Evolutionary conservation across 2,888 invertebrate genomes (phyloP), one percentile per base, ranked within the genome.

Genomic region (Chironomus tentans): DNA sequence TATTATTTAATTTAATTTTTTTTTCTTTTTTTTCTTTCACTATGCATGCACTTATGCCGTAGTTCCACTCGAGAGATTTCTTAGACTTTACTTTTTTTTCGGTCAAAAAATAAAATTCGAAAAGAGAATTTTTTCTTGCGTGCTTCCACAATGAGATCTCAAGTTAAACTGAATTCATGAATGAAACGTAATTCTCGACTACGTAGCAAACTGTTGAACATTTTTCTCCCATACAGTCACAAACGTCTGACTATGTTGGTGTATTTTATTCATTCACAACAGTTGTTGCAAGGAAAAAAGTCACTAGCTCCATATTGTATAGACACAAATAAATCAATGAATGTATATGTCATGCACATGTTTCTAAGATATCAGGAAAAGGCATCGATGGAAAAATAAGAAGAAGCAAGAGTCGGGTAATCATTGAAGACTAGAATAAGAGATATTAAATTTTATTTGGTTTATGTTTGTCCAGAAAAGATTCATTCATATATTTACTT

Each of bases 91-190:
- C 18, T 56, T 38, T 38, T 38, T 38, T 38, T 38, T n/a, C n/a
- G n/a, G n/a, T n/a, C n/a, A n/a, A n/a, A n/a, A n/a, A n/a, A n/a
- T n/a, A n/a, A n/a, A n/a, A n/a, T n/a, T n/a, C n/a, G n/a, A n/a
- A n/a, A n/a, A 24, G 65, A 65, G 24, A 65, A 24, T 56, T 56
- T 50, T 56, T 56, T 56, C 56, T 15, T 18, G 48, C 71, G 71
- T 71, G 56, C 15, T 50, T 15, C 15, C 28, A 56, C 71, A 61
- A 56, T 71, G 71, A 71, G 61, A 71, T 61, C 71, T 47, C 24
- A 56, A 24, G 24, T 21, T 50, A 71, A 71, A 71, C 70, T 71
- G 24, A 71, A 71, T 13, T 56, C 56, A 47, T 71, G 71, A 56
- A 71, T 71, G 71, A 28, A 47, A 28, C 18, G 56, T 38, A 56